Evolutionary conservation across 2,888 invertebrate species (phyloP).

Genomic region (Eurois occulta): DNA sequence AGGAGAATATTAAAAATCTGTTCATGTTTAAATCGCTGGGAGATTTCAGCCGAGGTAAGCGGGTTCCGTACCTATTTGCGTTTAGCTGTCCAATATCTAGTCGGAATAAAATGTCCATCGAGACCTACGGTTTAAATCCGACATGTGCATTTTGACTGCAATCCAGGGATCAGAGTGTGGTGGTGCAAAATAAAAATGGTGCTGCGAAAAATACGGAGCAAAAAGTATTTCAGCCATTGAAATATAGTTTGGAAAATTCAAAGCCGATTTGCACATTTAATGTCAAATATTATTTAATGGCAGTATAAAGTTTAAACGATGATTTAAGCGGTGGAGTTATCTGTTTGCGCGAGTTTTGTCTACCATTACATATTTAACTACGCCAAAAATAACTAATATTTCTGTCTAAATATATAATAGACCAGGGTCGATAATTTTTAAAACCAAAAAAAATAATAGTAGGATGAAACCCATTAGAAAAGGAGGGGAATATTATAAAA

Average conservation of each 20-base stretch:
- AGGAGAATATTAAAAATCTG: slow-evolving; percentile 57
- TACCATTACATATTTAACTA: no score
- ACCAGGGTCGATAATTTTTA: no score
- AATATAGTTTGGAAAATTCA: slow-evolving; percentile 57
- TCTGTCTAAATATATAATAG: no score
- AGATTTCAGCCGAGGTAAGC: slow-evolving; percentile 55
- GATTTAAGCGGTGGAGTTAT: not conserved
- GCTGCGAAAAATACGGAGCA: slow-evolving; percentile 64
- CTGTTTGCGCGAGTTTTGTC: not conserved
- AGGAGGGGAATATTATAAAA: no score
- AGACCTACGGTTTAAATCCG: slow-evolving; percentile 68
- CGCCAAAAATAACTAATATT: no score
- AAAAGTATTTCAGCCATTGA: slow-evolving; percentile 64
- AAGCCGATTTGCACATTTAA: slow-evolving; percentile 56
- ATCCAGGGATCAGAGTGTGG: slow-evolving; percentile 73
- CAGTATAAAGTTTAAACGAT: not conserved
- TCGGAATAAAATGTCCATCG: slow-evolving; percentile 66
- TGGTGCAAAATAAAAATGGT: slow-evolving; percentile 72
- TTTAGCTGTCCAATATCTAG: slow-evolving; percentile 66
- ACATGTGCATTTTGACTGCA: slow-evolving; percentile 78
- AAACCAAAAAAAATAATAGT: no score
- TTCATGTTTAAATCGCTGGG: slow-evolving; percentile 41
- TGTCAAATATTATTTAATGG: slow-evolving; percentile 14
- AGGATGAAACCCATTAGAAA: no score
- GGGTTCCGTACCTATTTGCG: slow-evolving; percentile 64